Percentiles rank a stretch among this genome's conserved stretches.
phyloP scores from a whole-genome alignment of 2,113 vertebrate species.

The Naja naja region DNA sequence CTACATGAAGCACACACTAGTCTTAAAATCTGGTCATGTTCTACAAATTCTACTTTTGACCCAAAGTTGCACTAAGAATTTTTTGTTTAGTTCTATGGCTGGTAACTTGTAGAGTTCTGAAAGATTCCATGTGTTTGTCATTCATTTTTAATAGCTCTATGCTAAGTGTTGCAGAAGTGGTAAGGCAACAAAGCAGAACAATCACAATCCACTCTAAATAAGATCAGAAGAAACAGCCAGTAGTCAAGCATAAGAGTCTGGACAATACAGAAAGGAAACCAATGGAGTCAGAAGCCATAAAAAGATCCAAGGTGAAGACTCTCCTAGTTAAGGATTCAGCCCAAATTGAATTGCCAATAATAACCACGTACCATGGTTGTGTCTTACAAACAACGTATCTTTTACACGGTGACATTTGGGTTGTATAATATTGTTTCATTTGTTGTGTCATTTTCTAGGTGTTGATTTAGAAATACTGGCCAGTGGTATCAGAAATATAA shows the following conservation, averaged over 20 bases:
- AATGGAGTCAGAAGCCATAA: not conserved
- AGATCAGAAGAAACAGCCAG: not conserved
- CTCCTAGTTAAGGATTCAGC: not conserved
- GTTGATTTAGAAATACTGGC: not conserved
- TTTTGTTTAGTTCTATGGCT: not conserved
- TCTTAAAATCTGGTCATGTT: not conserved
- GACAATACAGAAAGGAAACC: not conserved
- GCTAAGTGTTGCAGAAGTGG: not conserved
- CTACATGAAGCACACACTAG: not conserved
- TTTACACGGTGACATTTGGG: not conserved
- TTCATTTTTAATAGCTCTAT: not conserved
- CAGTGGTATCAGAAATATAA: not conserved
- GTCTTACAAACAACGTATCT: not conserved
- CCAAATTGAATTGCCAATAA: not conserved
- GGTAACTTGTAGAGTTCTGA: not conserved
- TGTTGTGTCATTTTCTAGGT: not conserved
- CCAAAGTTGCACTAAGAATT: not conserved
- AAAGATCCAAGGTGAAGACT: not conserved
- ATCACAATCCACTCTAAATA: not conserved
- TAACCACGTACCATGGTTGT: not conserved
- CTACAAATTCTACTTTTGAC: not conserved
- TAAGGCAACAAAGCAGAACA: not conserved
- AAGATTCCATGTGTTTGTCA: not conserved
- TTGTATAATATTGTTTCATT: not conserved
- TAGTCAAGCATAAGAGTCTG: not conserved